Evolutionary conservation across 2,113 vertebrate species (phyloP).

Genomic region (Chauna torquata): DNA sequence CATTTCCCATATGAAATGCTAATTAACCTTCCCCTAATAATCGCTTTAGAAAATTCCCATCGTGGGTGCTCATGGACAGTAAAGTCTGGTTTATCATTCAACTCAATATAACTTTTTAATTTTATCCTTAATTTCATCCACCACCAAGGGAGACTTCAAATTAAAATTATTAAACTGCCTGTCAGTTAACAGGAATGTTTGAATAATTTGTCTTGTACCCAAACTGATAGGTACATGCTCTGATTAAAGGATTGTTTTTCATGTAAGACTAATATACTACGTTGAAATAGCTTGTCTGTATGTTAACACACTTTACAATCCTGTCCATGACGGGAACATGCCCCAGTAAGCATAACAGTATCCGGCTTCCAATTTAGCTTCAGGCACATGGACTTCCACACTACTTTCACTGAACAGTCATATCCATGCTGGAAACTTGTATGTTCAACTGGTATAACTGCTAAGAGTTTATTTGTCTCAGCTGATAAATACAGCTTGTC

Average conservation of each 20-base stretch:
- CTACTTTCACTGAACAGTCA: background rate
- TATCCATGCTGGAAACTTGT: background rate
- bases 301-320: background rate
- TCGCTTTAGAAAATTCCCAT: slow-evolving; percentile 59
- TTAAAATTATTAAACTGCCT: slow-evolving; percentile 63
- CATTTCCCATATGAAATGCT: slow-evolving; percentile 50
- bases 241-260: slow-evolving; percentile 1
- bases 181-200: slow-evolving; percentile 47
- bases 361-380: background rate
- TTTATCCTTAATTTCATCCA: slow-evolving; percentile 65
- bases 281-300: background rate
- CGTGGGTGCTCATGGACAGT: slow-evolving; percentile 26
- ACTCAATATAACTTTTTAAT: slow-evolving; percentile 68
- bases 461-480: background rate
- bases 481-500: background rate
- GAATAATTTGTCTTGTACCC: slow-evolving; percentile 39
- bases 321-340: background rate
- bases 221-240: background rate
- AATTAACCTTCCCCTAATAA: slow-evolving; percentile 67
- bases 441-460: background rate
- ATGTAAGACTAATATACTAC: background rate
- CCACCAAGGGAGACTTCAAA: slow-evolving; percentile 49
- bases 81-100: slow-evolving; percentile 63
- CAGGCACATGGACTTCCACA: background rate
- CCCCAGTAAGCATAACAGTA: background rate